A percentile compares a stretch with the other conserved stretches of the same genome.
phyloP scores from a whole-genome alignment of 2,113 vertebrate species.

The Zeus faber region DNA sequence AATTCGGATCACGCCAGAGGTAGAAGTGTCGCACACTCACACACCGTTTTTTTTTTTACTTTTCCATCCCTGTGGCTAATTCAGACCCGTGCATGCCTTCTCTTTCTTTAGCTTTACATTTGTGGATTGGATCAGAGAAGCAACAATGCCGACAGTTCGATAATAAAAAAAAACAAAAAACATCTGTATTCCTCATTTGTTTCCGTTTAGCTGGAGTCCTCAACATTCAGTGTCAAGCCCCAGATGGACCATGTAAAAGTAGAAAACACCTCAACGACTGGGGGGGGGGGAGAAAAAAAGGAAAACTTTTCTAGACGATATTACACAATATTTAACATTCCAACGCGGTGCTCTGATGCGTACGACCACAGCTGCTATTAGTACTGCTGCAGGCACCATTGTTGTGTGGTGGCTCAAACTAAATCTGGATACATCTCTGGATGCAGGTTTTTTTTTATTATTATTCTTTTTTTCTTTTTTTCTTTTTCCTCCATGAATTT shows the following conservation, averaged over 20 bases:
- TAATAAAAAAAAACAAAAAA: no score
- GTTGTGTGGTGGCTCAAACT: slow-evolving; percentile 15
- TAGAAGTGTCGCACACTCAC: slow-evolving; percentile 32
- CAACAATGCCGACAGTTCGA: no score
- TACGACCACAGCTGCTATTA: slow-evolving; percentile 30
- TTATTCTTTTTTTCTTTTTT: no score
- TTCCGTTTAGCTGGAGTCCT: slow-evolving; percentile 1
- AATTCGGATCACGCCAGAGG: slow-evolving; percentile 5
- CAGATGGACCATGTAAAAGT: no score
- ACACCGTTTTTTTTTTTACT: slow-evolving; percentile 13
- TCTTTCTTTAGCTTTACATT: slow-evolving; percentile 39
- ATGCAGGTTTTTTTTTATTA: slow-evolving; percentile 4
- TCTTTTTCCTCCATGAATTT: no score
- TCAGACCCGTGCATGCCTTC: slow-evolving; percentile 62
- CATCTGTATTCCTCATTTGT: no score
- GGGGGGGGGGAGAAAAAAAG: no score
- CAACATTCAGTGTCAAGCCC: not conserved
- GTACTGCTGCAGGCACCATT: slow-evolving; percentile 18
- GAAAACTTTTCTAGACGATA: slow-evolving; percentile 20
- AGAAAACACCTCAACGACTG: no score
- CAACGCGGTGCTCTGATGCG: slow-evolving; percentile 38
- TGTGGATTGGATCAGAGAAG: slow-evolving; percentile 31
- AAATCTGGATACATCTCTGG: slow-evolving; percentile 15
- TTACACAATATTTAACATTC: slow-evolving; percentile 22
- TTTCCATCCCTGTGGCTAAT: slow-evolving; percentile 42